Base-by-base conservation (phyloP, 2,113 vertebrate species). In the Fregetta grallaria region DNA sequence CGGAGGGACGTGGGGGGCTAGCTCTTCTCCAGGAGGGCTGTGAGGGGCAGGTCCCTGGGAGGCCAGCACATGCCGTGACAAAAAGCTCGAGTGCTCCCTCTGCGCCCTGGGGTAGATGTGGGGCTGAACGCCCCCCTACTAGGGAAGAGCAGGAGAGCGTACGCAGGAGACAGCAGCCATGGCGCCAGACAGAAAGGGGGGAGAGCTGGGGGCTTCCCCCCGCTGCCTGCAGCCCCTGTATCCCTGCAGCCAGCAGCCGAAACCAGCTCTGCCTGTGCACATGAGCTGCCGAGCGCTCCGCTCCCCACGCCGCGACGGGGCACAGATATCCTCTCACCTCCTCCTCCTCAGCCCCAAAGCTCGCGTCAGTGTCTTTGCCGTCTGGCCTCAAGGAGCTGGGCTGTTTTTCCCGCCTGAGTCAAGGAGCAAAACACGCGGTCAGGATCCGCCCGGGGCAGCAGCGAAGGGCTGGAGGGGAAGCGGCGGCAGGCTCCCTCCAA, bases 331-430 rank as follows among this genome's bases (percentile, higher is more conserved):
- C 15, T 45, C 97, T 96, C 82, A 99, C 99, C 98, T 94, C 96
- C 14, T 88, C 94, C 6, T 97, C 96, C 4, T 88, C 34, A 1
- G 70, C 7, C 19, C 45, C 26, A 8, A 96, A 85, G 36, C 32
- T 72, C 8, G 14, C 63, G 1, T 95, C 83, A 3, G 44, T 44
- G 3, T 90, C 93, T 1, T 29, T 36, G 8, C 88, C 96, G 0
- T 97, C 98, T 8, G 91, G 82, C 63, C 92, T 96, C 11, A 90
- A 62, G 1, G 93, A 95, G 7, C 97, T 52, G 16, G 95, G 93
- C 96, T 98, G 97, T 83, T 98, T 98, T 73, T 98, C 97, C n/a
- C 96, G 90, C 80, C 98, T 98, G 80, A 10, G 45, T 56, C 83
- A 90, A 42, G 86, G 38, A 77, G 26, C n/a, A 14, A 53, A 50